Evolutionary conservation across 1,140 invertebrate species (phyloP).

Genomic region (Alviniconcha marisindica): DNA sequence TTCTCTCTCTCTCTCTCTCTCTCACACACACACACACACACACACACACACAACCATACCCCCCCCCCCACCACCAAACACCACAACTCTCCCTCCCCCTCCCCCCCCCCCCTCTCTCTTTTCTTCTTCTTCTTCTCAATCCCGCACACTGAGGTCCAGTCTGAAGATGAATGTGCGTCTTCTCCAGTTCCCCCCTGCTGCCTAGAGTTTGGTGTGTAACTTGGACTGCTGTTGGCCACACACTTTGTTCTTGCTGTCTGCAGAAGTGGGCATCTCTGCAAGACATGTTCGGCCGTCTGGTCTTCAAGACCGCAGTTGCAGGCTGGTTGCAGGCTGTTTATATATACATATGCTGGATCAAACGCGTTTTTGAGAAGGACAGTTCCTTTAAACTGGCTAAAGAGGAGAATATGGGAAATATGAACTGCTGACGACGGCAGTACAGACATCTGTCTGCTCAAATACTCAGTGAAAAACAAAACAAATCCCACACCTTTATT

Average conservation of each 20-base stretch:
- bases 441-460: too few species aligned
- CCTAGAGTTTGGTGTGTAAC: neutral
- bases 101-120: neutral
- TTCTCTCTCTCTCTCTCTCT: neutral
- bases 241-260: neutral
- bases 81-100: neutral
- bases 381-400: too few species aligned
- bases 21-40: conserved; percentile 1
- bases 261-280: too few species aligned
- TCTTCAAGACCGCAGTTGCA: too few species aligned
- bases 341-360: too few species aligned
- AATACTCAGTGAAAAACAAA: too few species aligned
- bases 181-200: neutral
- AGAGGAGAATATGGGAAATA: too few species aligned
- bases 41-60: neutral
- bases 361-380: too few species aligned
- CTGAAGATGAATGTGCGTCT: neutral
- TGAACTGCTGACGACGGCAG: too few species aligned
- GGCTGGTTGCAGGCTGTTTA: too few species aligned
- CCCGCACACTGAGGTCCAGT: neutral
- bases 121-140: neutral
- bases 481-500: too few species aligned
- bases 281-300: too few species aligned
- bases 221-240: neutral
- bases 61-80: neutral